phyloP scores from a whole-genome alignment of 23 tunicate species.

The Ciona savignyi region DNA sequence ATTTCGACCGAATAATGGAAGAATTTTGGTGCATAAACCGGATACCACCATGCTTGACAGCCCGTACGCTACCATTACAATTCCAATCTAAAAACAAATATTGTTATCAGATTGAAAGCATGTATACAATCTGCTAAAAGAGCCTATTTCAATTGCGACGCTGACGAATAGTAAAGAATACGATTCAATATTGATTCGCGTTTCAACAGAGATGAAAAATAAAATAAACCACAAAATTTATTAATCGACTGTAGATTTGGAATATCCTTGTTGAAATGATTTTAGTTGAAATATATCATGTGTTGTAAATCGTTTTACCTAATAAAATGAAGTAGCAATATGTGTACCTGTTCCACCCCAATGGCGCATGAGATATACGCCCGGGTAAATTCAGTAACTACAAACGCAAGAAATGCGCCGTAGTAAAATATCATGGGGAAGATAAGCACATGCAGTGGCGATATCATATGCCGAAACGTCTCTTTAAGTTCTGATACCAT shows the following conservation, averaged over 20 bases:
- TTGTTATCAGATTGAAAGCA: too few species aligned
- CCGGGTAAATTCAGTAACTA: conserved; percentile 41
- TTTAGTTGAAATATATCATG: too few species aligned
- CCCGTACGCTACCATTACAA: conserved; percentile 33
- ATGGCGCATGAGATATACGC: conserved; percentile 60
- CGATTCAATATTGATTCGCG: too few species aligned
- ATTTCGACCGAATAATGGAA: conserved; percentile 45
- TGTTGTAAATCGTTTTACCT: too few species aligned
- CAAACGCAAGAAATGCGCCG: conserved; percentile 45
- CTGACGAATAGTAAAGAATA: too few species aligned
- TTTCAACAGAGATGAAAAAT: too few species aligned
- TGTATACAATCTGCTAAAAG: too few species aligned
- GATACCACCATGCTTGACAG: conserved; percentile 28
- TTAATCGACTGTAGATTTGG: too few species aligned
- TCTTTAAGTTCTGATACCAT: conserved; percentile 16
- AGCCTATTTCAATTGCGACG: too few species aligned
- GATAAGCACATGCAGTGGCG: conserved; percentile 30
- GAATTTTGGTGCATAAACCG: conserved; percentile 16
- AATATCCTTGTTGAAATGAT: too few species aligned
- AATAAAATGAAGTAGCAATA: too few species aligned
- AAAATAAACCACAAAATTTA: too few species aligned
- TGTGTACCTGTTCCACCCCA: conserved; percentile 33
- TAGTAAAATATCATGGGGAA: conserved; percentile 40
- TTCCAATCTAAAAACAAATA: conserved; percentile 25
- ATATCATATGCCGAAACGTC: conserved; percentile 33